Conservation (phyloP, 1,140 invertebrate species). For the Drosophila equinoxialis region DNA sequence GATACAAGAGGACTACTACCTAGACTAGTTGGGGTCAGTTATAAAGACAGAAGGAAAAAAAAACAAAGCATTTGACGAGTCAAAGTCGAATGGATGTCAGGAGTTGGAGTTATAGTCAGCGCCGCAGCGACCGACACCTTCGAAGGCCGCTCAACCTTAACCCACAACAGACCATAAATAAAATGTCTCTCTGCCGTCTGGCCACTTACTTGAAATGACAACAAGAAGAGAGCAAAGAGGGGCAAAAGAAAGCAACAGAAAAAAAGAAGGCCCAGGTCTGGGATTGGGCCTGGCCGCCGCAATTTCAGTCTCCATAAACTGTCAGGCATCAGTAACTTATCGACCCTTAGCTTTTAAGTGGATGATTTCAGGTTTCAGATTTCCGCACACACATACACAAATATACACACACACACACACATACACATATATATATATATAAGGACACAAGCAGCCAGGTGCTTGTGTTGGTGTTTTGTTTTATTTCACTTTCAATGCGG, state of each 20-base stretch:
- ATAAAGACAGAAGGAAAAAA: neutral
- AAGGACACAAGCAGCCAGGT: slow-evolving; percentile 31
- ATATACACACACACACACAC: slow-evolving; percentile 13
- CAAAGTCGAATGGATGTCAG: slow-evolving; percentile 33
- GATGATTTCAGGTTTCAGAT: slow-evolving; percentile 77
- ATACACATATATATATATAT: slow-evolving; percentile 4
- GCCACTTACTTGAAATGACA: slow-evolving; percentile 51
- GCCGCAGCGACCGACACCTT: slow-evolving; percentile 50
- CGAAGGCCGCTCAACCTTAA: slow-evolving; percentile 51
- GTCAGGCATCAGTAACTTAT: slow-evolving; percentile 80
- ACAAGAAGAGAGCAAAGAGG: neutral
- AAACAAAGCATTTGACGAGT: slow-evolving; percentile 40
- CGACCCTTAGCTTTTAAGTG: slow-evolving; percentile 80
- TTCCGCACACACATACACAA: slow-evolving; percentile 47
- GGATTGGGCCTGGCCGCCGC: slow-evolving; percentile 38
- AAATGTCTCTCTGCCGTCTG: slow-evolving; percentile 53
- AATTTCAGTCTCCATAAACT: slow-evolving; percentile 66
- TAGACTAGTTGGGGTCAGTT: slow-evolving; percentile 23
- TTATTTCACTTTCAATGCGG: slow-evolving; percentile 72
- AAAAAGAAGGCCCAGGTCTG: neutral
- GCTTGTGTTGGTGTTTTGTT: slow-evolving; percentile 34
- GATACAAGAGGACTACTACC: too few species aligned
- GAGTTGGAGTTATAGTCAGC: slow-evolving; percentile 23
- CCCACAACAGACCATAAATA: slow-evolving; percentile 67
- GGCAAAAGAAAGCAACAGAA: neutral